Conservation (phyloP, 2,113 vertebrate genomes). For the Psophia crepitans region DNA sequence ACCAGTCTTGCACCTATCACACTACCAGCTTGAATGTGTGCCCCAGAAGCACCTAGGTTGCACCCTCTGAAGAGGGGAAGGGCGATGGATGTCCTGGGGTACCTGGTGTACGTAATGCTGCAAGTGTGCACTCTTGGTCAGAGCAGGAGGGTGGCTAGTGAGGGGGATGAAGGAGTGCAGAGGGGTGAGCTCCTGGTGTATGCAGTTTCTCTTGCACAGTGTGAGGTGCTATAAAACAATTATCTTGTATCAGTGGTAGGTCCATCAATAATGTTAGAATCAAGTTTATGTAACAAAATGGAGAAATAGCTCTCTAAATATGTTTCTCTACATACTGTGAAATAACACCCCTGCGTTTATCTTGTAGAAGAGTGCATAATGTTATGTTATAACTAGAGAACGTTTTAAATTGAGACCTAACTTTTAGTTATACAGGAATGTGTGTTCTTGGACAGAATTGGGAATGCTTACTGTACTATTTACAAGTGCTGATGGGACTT, state of each 20-base stretch:
- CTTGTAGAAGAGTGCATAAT: neutral
- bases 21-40: neutral
- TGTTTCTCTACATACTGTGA: fast-evolving
- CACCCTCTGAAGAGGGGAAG: neutral
- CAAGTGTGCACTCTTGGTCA: no score
- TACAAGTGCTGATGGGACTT: neutral
- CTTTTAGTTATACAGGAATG: neutral
- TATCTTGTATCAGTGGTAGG: neutral
- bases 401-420: neutral
- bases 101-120: fast-evolving
- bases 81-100: fast-evolving
- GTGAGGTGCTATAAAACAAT: neutral
- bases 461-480: neutral
- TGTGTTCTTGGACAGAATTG: neutral
- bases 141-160: fast-evolving
- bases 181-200: neutral
- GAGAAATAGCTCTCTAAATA: neutral
- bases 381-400: neutral
- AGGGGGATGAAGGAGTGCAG: neutral
- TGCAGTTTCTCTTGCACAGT: neutral
- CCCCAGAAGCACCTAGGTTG: fast-evolving
- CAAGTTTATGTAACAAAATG: neutral
- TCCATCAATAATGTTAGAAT: neutral
- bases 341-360: neutral
- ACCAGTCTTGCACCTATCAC: neutral